Base-by-base conservation (phyloP, 2,797 vertebrate species). In the Sebastes miniatus region DNA sequence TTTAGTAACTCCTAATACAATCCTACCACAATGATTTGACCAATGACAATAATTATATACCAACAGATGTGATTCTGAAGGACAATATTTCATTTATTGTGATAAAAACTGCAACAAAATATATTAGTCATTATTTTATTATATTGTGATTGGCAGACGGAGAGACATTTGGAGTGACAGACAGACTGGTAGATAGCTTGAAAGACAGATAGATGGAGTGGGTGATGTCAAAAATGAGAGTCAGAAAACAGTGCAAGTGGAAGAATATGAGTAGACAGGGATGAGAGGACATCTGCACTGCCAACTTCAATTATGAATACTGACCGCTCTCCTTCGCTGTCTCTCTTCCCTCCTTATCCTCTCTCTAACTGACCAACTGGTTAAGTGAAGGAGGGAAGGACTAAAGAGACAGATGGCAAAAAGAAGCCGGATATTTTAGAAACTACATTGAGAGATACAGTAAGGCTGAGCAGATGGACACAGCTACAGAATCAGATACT, bases 221-320 rank as follows among this genome's bases (percentile, higher is more conserved):
- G 10, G 18, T 65, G 34, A 81, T 29, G 54, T 75, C 20, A 76
- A 79, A 75, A 78, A 75, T 57, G 9, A 66, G 59, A 36, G 63
- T 43, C 68, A 77, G 65, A 66, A 85, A 84, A 76, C 50, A 76
- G 68, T 22, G 76, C 34, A 83, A 80, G 84, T 80, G 81, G 72
- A 82, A 76, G 83, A 89, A 81, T 81, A 50, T 52, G 39, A 91
- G 79, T 36, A 56, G 78, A 84, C 76, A 87, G 78, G 68, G 59
- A 91, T 66, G 71, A 82, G 72, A 83, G 29, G 86, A 90, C 86
- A 92, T 88, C 83, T 89, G 89, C 61, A 86, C 77, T 87, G 88
- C 79, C 90, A 89, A 76, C 76, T 86, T 88, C 74, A 89, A 91
- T 90, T 92, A 92, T 84, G 75, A 91, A 90, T 79, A 87, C 77